phyloP scores from a whole-genome alignment of 2,113 vertebrate species.

The Odocoileus hemionus region DNA sequence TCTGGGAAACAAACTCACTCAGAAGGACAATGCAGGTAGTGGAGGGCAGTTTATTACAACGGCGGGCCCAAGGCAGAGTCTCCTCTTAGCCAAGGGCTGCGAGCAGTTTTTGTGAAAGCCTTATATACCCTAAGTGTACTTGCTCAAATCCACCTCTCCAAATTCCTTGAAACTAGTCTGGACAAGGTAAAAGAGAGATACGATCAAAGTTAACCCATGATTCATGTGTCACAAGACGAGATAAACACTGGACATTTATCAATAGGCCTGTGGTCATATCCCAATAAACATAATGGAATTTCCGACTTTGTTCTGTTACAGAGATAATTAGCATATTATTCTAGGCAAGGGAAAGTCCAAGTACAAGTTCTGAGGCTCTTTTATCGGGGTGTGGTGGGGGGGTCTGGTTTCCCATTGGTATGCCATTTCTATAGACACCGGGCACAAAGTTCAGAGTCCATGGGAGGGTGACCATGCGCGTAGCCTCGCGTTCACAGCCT shows the following conservation, averaged over 20 bases:
- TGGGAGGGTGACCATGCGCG: not conserved
- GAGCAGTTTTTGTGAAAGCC: not conserved
- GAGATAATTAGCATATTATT: not conserved
- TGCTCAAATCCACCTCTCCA: not conserved
- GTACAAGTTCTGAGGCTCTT: not conserved
- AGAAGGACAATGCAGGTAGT: not conserved
- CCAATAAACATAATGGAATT: not conserved
- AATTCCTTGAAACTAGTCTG: not conserved
- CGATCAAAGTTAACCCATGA: not conserved
- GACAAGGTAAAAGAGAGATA: not conserved
- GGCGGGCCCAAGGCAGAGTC: not conserved
- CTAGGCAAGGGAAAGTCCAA: not conserved
- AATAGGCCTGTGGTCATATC: not conserved
- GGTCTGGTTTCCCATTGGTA: not conserved
- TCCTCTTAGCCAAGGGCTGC: not conserved
- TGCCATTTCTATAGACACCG: not conserved
- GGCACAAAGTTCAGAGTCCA: not conserved
- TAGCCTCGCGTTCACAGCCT: not conserved
- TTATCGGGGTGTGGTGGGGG: accelerated
- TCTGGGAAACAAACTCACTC: not conserved
- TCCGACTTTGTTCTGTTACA: not conserved
- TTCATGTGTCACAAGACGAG: not conserved
- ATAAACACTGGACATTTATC: not conserved
- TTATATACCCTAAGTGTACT: not conserved
- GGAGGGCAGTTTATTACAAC: not conserved